These are phyloP conservation scores for Spodoptera exigua DNA, from an alignment of 2,888 invertebrate species.

Conservation along the genomic window DNA sequence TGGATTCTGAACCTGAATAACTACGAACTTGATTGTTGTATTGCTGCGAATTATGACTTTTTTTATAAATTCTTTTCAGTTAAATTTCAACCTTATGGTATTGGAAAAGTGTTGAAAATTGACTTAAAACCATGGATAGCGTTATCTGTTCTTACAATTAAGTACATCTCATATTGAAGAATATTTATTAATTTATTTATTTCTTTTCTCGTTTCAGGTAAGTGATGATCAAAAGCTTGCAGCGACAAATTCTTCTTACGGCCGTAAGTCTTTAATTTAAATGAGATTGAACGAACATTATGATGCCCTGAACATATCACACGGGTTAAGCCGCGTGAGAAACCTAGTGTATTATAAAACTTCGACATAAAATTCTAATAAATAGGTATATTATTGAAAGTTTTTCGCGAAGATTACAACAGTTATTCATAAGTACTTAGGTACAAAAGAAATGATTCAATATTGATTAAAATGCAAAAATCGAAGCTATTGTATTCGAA, in stretches of 20 bases:
- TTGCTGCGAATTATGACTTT: too few relatives aligned
- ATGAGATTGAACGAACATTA: background rate
- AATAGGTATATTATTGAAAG: too few relatives aligned
- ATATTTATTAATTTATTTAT: constrained; percentile 43
- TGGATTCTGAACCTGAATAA: background rate
- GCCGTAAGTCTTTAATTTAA: constrained; percentile 34
- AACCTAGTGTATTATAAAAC: too few relatives aligned
- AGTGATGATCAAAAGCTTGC: constrained; percentile 55
- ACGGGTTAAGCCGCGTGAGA: too few relatives aligned
- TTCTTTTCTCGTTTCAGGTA: constrained; percentile 64
- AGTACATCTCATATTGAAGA: constrained; percentile 40
- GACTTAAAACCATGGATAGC: constrained; percentile 20
- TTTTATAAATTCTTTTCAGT: too few relatives aligned
- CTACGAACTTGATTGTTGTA: too few relatives aligned
- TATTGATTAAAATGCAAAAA: constrained; percentile 45
- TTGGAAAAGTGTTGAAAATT: background rate
- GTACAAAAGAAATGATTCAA: constrained; percentile 31
- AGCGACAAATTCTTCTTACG: constrained; percentile 22
- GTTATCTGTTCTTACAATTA: constrained; percentile 39
- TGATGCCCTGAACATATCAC: too few relatives aligned
- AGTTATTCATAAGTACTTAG: too few relatives aligned
- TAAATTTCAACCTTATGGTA: too few relatives aligned
- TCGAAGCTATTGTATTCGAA: constrained; percentile 61
- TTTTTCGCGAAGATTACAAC: too few relatives aligned
- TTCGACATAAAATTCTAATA: too few relatives aligned